Evolutionary conservation across 2,113 vertebrate genomes (phyloP).

Genomic region (Tauraco erythrolophus): DNA sequence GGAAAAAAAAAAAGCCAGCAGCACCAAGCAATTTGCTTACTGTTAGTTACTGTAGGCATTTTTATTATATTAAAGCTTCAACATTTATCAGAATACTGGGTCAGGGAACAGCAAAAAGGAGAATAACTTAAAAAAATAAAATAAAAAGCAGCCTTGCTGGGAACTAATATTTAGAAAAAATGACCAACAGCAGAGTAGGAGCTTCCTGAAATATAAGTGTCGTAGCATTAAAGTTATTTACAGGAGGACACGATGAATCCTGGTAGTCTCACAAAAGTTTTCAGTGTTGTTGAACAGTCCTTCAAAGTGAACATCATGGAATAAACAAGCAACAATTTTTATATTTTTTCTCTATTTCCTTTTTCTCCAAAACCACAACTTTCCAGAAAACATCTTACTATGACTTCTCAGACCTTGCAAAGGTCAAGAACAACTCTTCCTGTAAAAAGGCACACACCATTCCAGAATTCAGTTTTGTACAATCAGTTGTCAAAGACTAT

Average conservation of each 20-base stretch:
- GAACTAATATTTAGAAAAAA: background rate
- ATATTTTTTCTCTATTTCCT: background rate
- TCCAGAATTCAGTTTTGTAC: background rate
- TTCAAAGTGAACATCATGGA: background rate
- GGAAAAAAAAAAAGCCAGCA: background rate
- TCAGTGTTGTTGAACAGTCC: background rate
- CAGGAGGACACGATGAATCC: background rate
- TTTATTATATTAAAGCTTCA: constrained; percentile 56
- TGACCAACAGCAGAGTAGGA: background rate
- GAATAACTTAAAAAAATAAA: constrained; percentile 7
- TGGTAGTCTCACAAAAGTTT: background rate
- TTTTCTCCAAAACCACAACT: background rate
- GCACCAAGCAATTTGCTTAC: constrained; percentile 7
- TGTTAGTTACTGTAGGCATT: background rate
- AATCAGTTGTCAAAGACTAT: background rate
- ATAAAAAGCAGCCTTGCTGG: background rate
- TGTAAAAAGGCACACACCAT: background rate
- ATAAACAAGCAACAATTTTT: background rate
- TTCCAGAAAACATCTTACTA: background rate
- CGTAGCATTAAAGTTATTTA: background rate
- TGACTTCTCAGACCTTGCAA: background rate
- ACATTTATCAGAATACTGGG: constrained; percentile 13
- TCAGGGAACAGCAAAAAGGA: background rate
- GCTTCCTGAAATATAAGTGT: background rate
- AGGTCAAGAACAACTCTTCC: background rate